Evolutionary conservation across 2,888 invertebrate genomes (phyloP), one percentile per base, ranked within the genome.

Genomic region (Clistopyga incitator): DNA sequence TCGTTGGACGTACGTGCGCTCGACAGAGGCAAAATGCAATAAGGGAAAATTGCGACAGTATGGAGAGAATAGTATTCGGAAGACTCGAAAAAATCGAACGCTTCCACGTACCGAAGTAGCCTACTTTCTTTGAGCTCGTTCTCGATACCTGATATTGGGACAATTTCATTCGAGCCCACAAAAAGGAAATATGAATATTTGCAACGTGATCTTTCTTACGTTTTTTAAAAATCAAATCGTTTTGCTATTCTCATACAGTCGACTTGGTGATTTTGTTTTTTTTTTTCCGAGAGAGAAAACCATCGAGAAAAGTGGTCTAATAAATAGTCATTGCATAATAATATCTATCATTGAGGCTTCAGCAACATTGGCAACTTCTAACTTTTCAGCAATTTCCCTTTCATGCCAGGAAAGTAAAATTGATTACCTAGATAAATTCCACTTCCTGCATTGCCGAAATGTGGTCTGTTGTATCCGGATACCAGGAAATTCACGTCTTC

Each of bases 401-500:
- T 50, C 11, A 29, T 18, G 74, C 4, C 56, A 11, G 54, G 3
- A 20, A 64, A 47, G 25, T 81, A 45, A 20, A 70, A 61, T 34
- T 8, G 10, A 29, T 74, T 87, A 87, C 92, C 92, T 34, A 89
- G 78, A 87, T 94, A 95, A 54, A 95, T 94, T 4, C 95, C 95
- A 82, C 94, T 94, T 15, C 95, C 95, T 6, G 93, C 87, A 70
- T 88, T 91, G 1, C 93, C 92, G 6, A 59, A 72, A 0, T 52
- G n/a, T 0, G 94, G 93, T 1, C 88, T 79, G 78, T 94, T 94
- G 77, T 94, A 93, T 23, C 95, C 94, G 0, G 95, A 89, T 1
- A 93, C 94, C 13, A 95, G 88, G 1, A 95, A 88, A 86, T 95
- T 95, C 0, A 93, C 93, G 4, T 93, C 90, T 81, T 94, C 90